Percentiles rank a stretch among this genome's conserved stretches.
Evolutionary conservation across 2,888 invertebrate genomes (phyloP).

Genomic region (Drosophila histrio): DNA sequence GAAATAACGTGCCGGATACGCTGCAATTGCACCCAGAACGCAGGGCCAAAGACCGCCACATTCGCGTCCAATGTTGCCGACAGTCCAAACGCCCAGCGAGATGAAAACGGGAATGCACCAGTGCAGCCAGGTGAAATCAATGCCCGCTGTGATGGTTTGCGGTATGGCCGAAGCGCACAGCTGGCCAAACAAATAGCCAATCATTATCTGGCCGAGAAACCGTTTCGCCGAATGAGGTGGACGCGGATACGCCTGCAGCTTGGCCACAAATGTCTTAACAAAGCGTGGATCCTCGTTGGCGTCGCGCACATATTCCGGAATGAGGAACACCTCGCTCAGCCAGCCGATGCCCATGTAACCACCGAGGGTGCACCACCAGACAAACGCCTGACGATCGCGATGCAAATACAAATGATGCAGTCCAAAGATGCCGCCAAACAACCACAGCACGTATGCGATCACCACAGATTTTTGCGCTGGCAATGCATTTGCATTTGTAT

Average conservation of each 20-base stretch:
- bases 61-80: constrained; percentile 95
- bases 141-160: constrained; percentile 88
- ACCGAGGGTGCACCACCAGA: constrained; percentile 93
- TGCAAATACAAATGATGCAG: constrained; percentile 95
- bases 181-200: constrained; percentile 92
- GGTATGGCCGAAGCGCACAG: constrained; percentile 91
- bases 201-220: constrained; percentile 90
- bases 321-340: constrained; percentile 92
- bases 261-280: constrained; percentile 87
- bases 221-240: constrained; percentile 93
- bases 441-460: constrained; percentile 92
- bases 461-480: constrained; percentile 86
- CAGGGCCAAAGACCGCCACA: constrained; percentile 90
- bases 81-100: constrained; percentile 93
- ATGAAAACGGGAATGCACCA: constrained; percentile 89
- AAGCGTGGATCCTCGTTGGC: constrained; percentile 90
- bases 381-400: constrained; percentile 94
- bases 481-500: constrained; percentile 60
- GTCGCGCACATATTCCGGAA: constrained; percentile 93
- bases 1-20: constrained; percentile 89
- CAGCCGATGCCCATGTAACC: constrained; percentile 94
- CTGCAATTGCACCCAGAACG: constrained; percentile 87
- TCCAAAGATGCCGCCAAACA: constrained; percentile 94
- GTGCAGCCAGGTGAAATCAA: constrained; percentile 89
- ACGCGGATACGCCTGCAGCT: constrained; percentile 87